A percentile compares a stretch with the other conserved stretches of the same genome.
Conservation (phyloP, 2,113 vertebrate genomes). For the Erinaceus europaeus region DNA sequence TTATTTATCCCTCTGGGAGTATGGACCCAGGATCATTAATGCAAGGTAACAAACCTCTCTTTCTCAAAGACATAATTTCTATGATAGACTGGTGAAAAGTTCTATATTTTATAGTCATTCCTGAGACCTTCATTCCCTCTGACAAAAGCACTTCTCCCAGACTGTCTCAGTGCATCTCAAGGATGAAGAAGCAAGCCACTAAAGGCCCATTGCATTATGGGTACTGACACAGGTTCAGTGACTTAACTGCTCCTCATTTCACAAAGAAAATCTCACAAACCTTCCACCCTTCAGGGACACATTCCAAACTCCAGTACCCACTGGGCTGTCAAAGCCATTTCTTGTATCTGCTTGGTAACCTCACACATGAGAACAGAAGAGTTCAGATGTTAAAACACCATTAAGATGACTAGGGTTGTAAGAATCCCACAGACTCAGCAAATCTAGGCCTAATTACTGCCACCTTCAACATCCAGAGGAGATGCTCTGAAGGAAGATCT, state of each 20-base stretch:
- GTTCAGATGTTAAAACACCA: constrained; percentile 34
- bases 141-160: not conserved
- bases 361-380: constrained; percentile 51
- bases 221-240: not conserved
- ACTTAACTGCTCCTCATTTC: constrained; percentile 42
- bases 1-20: too few relatives aligned
- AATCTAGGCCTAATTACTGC: constrained; percentile 67
- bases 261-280: constrained; percentile 9
- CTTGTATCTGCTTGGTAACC: constrained; percentile 54
- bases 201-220: not conserved
- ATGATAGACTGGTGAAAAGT: not conserved
- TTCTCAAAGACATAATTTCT: not conserved
- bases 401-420: constrained; percentile 61
- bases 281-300: not conserved
- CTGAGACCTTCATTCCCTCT: not conserved
- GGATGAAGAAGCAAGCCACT: not conserved
- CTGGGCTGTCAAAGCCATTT: constrained; percentile 49
- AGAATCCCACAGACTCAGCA: constrained; percentile 69
- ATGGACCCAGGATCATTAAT: too few relatives aligned
- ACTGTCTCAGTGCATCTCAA: not conserved
- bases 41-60: not conserved
- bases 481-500: constrained; percentile 50
- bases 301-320: constrained; percentile 54
- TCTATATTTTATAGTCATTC: not conserved
- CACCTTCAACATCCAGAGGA: constrained; percentile 23